Evolutionary conservation across 2,797 vertebrate genomes (phyloP).

Genomic region (Octomys mimax): DNA sequence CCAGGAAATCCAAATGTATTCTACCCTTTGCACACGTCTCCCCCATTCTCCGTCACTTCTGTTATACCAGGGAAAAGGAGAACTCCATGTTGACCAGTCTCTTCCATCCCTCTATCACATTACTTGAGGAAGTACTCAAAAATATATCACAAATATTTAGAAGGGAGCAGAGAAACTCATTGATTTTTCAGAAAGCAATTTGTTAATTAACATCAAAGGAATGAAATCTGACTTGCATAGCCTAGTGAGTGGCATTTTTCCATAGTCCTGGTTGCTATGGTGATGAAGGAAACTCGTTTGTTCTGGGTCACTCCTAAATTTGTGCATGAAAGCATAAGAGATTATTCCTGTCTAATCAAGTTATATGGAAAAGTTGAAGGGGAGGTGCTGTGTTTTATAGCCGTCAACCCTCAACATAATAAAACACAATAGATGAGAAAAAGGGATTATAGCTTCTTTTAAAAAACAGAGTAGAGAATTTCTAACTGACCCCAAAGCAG

Average conservation of each 20-base stretch:
- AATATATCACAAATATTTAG: slow-evolving; percentile 90
- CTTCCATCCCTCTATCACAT: slow-evolving; percentile 24
- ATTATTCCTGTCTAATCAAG: slow-evolving; percentile 93
- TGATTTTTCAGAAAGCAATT: slow-evolving; percentile 91
- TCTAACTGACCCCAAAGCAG: slow-evolving; percentile 85
- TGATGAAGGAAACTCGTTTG: slow-evolving; percentile 91
- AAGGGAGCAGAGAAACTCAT: slow-evolving; percentile 86
- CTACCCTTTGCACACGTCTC: background rate
- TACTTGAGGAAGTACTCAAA: slow-evolving; percentile 86
- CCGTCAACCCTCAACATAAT: slow-evolving; percentile 87
- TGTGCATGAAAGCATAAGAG: slow-evolving; percentile 92
- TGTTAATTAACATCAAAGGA: slow-evolving; percentile 93
- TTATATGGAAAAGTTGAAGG: slow-evolving; percentile 92
- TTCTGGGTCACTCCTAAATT: slow-evolving; percentile 91
- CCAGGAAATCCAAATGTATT: background rate
- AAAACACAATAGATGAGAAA: slow-evolving; percentile 87
- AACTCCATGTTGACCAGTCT: background rate
- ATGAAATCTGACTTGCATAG: slow-evolving; percentile 91
- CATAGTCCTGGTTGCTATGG: slow-evolving; percentile 92
- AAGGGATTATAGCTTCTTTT: slow-evolving; percentile 87
- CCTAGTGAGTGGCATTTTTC: slow-evolving; percentile 92
- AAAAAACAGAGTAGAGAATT: slow-evolving; percentile 86
- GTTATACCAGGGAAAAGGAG: background rate
- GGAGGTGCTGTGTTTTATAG: slow-evolving; percentile 89
- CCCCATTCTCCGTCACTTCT: background rate